Percentiles rank a stretch among this genome's conserved stretches.
These are phyloP conservation scores for Xanthia togata DNA, from an alignment of 2,888 invertebrate genomes.

Conservation along the genomic window DNA sequence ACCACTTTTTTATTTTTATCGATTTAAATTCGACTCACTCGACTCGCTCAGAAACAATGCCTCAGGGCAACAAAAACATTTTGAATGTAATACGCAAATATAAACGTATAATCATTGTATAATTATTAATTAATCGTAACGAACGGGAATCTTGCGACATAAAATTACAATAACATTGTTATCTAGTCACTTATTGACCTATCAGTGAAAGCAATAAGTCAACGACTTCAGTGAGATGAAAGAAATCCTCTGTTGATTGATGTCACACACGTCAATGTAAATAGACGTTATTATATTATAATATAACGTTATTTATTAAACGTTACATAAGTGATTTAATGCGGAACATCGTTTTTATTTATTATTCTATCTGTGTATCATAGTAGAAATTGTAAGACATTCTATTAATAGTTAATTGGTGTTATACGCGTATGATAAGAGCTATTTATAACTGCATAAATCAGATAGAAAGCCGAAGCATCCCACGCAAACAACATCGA, in stretches of 20 bases:
- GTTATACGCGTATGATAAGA: conserved; percentile 77
- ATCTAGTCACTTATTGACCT: conserved; percentile 81
- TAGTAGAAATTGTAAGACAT: conserved; percentile 50
- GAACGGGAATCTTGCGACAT: conserved; percentile 71
- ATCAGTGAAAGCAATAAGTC: conserved; percentile 83
- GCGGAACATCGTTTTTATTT: conserved; percentile 43
- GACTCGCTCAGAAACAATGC: conserved; percentile 73
- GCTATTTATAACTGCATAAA: conserved; percentile 86
- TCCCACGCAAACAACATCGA: conserved; percentile 81
- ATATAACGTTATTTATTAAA: conserved; percentile 68
- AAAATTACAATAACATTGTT: conserved; percentile 83
- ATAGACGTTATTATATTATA: conserved; percentile 67
- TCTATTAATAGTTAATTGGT: conserved; percentile 75
- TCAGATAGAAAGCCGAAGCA: conserved; percentile 81
- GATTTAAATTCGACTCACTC: conserved; percentile 76
- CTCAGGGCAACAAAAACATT: conserved; percentile 69
- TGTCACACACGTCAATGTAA: conserved; percentile 70
- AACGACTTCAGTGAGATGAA: conserved; percentile 82
- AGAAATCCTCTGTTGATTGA: conserved; percentile 77
- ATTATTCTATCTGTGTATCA: conserved; percentile 33
- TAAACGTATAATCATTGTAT: conserved; percentile 64
- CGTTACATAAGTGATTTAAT: conserved; percentile 70
- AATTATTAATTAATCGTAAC: conserved; percentile 71
- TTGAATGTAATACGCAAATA: conserved; percentile 74
- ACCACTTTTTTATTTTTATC: conserved; percentile 75